Percentiles rank a stretch among this genome's conserved stretches.
Evolutionary conservation across 2,888 invertebrate species (phyloP).

Genomic region (Rotaria sp.): DNA sequence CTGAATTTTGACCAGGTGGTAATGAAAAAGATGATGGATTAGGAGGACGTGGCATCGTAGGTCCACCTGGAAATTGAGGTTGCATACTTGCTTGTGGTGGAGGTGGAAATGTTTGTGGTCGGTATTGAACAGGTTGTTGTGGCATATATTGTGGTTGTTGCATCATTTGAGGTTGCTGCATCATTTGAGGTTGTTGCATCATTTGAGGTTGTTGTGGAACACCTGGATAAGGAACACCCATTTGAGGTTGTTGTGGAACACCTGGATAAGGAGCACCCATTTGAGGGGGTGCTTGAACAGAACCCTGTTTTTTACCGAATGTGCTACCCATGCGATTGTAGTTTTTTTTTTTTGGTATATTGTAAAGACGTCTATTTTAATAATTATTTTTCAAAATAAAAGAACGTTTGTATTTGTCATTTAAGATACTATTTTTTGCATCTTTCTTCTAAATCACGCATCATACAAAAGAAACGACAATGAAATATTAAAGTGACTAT

Average conservation of each 20-base stretch:
- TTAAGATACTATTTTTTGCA: not conserved
- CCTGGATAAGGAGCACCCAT: too few species aligned
- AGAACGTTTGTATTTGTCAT: not conserved
- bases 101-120: not conserved
- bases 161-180: not conserved
- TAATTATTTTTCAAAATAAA: not conserved
- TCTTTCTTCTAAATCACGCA: not conserved
- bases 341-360: not conserved
- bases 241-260: too few species aligned
- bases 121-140: not conserved
- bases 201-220: not conserved
- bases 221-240: too few species aligned
- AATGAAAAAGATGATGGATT: not conserved
- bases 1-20: not conserved
- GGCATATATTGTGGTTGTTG: not conserved
- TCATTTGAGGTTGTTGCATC: not conserved
- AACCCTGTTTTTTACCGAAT: not conserved
- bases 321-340: not conserved
- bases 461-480: not conserved
- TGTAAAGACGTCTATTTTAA: too few species aligned
- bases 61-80: not conserved
- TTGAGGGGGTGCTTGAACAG: not conserved
- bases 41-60: not conserved
- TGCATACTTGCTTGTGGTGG: not conserved
- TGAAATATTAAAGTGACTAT: not conserved